phyloP scores from a whole-genome alignment of 2,113 vertebrate genomes.

The Pionites leucogaster region DNA sequence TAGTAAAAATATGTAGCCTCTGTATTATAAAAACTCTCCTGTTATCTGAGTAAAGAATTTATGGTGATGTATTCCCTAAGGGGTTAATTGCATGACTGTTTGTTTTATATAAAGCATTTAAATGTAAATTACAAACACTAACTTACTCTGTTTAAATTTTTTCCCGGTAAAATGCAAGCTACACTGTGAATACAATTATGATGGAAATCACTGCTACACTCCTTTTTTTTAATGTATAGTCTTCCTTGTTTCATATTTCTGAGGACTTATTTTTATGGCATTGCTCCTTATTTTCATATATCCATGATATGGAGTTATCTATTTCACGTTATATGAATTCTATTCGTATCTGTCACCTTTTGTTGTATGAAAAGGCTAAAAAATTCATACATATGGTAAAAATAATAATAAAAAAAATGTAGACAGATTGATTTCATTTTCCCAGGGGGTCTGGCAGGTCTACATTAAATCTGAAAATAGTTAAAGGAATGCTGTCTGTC shows the following conservation, averaged over 20 bases:
- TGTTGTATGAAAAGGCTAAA: neutral
- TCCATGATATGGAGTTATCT: neutral
- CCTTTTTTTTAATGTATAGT: neutral
- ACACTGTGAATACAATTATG: neutral
- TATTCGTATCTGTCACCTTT: neutral
- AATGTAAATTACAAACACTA: constrained; percentile 19
- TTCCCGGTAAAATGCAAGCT: neutral
- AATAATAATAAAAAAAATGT: neutral
- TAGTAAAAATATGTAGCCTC: neutral
- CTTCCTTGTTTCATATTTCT: neutral
- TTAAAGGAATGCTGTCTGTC: neutral
- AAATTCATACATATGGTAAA: neutral
- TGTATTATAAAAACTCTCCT: neutral
- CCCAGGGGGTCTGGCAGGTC: neutral
- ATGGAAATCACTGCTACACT: neutral
- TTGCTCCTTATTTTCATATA: neutral
- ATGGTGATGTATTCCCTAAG: neutral
- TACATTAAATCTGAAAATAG: neutral
- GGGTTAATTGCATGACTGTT: neutral
- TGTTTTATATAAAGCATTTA: constrained; percentile 1
- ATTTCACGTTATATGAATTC: neutral
- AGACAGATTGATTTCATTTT: neutral
- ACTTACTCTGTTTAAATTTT: neutral
- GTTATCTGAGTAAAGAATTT: neutral
- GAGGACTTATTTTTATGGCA: neutral